Evolutionary conservation across 2,797 vertebrate genomes (phyloP), one percentile per base, ranked within the genome.

Genomic region (Octomys mimax): DNA sequence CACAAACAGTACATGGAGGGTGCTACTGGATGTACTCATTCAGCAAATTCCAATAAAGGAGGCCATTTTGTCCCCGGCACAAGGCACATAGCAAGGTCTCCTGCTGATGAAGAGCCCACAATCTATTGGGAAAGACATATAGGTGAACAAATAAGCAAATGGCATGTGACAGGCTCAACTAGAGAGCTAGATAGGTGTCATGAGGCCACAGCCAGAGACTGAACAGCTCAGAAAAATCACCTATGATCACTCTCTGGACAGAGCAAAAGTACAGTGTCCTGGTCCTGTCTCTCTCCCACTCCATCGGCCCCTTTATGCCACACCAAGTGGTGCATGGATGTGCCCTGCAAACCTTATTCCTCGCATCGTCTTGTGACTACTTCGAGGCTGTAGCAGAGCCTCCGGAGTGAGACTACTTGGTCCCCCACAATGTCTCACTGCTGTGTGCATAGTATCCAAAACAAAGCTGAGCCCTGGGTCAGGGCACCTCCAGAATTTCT

Each of bases 1-100:
- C 6, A 12, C 73, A 86, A 87, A 92, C 95, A 81, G 95, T 39
- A 0, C 21, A 62, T 36, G 52, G 49, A 92, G 90, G 79, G 95
- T 86, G 85, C 57, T 18, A 87, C 52, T 33, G 9, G 94, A 96
- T 52, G 36, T 19, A 57, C 68, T 95, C 95, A 66, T 82, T 97
- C 95, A 95, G 88, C 94, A 95, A 54, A 85, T 87, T 89, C 64
- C 93, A 94, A 85, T 68, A 70, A 42, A 83, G 93, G 82, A 75
- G 39, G 82, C 61, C 61, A 2, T 33, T 80, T 57, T 88, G 46
- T 52, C 31, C 36, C 80, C n/a, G 66, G 88, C 64, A 22, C 21
- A 7, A 59, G 21, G 22, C 78, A 77, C 6, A 22, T 22, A 2
- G 77, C 5, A 21, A 77, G 64, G 46, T 33, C 21, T 92, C 71